Evolutionary conservation across 2,113 vertebrate species (phyloP).

Genomic region (Psittacula cyanocephala): DNA sequence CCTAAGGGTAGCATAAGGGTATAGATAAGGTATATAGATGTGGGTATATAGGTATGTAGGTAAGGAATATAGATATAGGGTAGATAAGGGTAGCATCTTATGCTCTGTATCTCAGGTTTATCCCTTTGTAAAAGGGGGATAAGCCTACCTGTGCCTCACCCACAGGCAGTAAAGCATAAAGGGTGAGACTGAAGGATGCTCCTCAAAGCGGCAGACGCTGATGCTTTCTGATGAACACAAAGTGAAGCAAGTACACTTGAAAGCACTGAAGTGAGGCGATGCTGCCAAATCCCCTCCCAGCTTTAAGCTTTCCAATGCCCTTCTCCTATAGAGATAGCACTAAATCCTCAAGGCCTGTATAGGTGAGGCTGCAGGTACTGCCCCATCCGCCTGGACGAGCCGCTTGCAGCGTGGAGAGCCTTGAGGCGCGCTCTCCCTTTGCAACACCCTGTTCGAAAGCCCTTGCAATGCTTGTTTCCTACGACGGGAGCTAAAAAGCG

Average conservation of each 20-base stretch:
- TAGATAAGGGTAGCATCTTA: neutral
- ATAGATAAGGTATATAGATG: no score
- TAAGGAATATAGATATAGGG: no score
- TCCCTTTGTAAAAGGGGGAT: neutral
- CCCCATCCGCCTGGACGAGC: neutral
- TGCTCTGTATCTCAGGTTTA: neutral
- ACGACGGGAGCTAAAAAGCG: neutral
- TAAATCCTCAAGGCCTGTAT: rapidly evolving
- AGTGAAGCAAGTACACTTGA: neutral
- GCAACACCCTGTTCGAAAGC: neutral
- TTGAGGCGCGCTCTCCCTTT: neutral
- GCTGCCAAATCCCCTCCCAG: neutral
- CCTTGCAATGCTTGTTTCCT: constrained; percentile 14
- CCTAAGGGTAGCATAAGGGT: no score
- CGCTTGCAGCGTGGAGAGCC: neutral
- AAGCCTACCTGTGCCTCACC: neutral
- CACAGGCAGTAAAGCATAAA: neutral
- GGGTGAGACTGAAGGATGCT: neutral
- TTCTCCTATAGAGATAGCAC: rapidly evolving
- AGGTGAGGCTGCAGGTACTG: neutral
- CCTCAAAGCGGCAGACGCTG: neutral
- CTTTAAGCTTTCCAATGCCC: rapidly evolving
- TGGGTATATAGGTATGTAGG: no score
- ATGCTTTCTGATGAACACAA: neutral
- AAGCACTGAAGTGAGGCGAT: neutral